These are phyloP conservation scores for Desmophyllum pertusum DNA, from an alignment of 92 coral and sea anemone genomes.

Conservation along the genomic window DNA sequence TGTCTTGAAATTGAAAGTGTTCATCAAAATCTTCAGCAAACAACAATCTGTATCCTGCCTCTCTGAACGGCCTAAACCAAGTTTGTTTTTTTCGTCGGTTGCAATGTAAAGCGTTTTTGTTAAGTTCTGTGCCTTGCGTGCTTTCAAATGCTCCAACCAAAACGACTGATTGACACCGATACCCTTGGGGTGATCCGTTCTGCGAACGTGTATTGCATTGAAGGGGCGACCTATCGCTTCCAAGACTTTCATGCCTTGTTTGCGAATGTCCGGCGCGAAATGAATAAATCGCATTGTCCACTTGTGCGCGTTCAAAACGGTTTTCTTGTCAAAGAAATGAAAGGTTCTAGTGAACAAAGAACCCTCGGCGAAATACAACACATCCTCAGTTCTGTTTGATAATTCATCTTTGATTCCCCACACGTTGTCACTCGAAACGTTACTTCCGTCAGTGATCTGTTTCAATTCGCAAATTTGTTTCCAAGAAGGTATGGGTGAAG, in stretches of 20 bases:
- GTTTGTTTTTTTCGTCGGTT: slow-evolving; percentile 84
- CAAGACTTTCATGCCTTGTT: slow-evolving; percentile 44
- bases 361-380: slow-evolving; percentile 89
- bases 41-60: slow-evolving; percentile 76
- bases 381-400: slow-evolving; percentile 59
- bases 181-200: slow-evolving; percentile 86
- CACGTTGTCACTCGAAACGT: no score
- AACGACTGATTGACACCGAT: slow-evolving; percentile 45
- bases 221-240: slow-evolving; percentile 62
- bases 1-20: slow-evolving; percentile 1
- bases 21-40: slow-evolving; percentile 73
- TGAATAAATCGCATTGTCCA: slow-evolving; percentile 74
- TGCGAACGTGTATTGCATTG: slow-evolving; percentile 89
- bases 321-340: slow-evolving; percentile 60
- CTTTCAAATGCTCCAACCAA: slow-evolving; percentile 63
- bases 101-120: slow-evolving; percentile 86
- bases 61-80: slow-evolving; percentile 87
- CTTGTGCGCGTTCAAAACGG: slow-evolving; percentile 79
- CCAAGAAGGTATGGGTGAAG: no score
- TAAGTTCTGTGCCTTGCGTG: slow-evolving; percentile 52
- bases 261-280: slow-evolving; percentile 68
- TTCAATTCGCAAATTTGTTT: slow-evolving; percentile 55
- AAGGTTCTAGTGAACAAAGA: slow-evolving; percentile 79
- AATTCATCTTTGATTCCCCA: slow-evolving; percentile 82
- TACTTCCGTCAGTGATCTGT: no score